phyloP scores from a whole-genome alignment of 2,888 invertebrate species.

The Microchrysa polita region DNA sequence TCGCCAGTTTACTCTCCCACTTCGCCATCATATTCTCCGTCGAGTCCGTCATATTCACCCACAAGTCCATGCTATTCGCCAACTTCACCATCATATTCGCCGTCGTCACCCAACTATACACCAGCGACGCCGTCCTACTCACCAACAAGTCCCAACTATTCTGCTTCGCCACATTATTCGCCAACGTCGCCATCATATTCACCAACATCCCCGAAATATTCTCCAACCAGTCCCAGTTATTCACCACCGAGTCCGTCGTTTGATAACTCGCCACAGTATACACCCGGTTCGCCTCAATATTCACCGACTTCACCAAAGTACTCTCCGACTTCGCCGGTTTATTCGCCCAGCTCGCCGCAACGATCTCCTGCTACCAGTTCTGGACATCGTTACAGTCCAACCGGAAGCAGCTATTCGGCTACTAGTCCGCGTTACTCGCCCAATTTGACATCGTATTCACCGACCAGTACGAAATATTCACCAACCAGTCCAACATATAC shows the following conservation, averaged over 20 bases:
- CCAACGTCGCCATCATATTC: constrained; percentile 81
- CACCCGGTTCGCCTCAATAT: constrained; percentile 81
- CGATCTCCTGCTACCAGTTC: constrained; percentile 66
- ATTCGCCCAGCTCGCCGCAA: constrained; percentile 73
- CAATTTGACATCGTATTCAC: constrained; percentile 67
- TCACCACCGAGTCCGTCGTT: constrained; percentile 83
- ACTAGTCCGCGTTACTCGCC: constrained; percentile 71
- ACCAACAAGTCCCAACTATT: constrained; percentile 64
- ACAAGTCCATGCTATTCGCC: constrained; percentile 81
- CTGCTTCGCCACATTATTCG: constrained; percentile 70
- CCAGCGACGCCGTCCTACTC: constrained; percentile 76
- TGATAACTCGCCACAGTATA: constrained; percentile 83
- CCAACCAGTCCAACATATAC: constrained; percentile 78
- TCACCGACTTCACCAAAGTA: constrained; percentile 68
- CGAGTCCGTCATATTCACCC: constrained; percentile 80
- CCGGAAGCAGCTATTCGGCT: constrained; percentile 78
- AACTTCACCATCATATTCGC: constrained; percentile 73
- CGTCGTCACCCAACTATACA: constrained; percentile 73
- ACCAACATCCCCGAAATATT: constrained; percentile 82
- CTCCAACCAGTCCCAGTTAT: constrained; percentile 81
- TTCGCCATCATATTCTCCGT: constrained; percentile 76
- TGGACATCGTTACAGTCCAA: constrained; percentile 75
- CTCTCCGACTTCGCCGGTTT: constrained; percentile 79
- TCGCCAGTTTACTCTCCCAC: constrained; percentile 72
- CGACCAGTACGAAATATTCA: constrained; percentile 82